These are phyloP conservation scores for Polydrusus cervinus DNA, from an alignment of 2,888 invertebrate species.

Conservation along the genomic window DNA sequence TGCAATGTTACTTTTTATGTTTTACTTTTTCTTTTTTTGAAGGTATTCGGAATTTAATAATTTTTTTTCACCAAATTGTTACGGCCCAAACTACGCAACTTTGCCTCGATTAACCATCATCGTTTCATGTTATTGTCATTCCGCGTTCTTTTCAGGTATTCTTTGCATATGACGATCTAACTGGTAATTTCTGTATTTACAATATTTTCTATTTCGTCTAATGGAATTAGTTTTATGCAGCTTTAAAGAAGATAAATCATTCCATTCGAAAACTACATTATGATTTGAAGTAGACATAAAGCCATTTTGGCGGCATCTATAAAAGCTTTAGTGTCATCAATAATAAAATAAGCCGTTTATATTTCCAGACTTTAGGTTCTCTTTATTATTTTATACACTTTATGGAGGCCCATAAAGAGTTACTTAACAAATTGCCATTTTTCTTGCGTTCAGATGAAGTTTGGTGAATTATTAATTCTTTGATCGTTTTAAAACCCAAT, in stretches of 20 bases:
- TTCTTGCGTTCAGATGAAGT: neutral
- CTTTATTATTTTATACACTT: slow-evolving; percentile 50
- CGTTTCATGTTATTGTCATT: no score
- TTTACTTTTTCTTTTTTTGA: no score
- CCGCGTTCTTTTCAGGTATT: no score
- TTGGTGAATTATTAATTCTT: slow-evolving; percentile 16
- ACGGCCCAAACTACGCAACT: no score
- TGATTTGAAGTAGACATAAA: slow-evolving; percentile 39
- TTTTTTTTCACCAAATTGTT: no score
- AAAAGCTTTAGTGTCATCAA: slow-evolving; percentile 53
- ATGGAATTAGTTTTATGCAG: no score
- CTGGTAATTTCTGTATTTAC: neutral
- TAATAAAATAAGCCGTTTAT: slow-evolving; percentile 53
- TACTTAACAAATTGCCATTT: slow-evolving; percentile 49
- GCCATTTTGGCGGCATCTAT: slow-evolving; percentile 45
- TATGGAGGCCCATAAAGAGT: slow-evolving; percentile 48
- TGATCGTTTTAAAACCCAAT: slow-evolving; percentile 11
- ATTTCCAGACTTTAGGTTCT: slow-evolving; percentile 45
- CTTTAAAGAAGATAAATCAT: slow-evolving; percentile 8
- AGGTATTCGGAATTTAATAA: no score
- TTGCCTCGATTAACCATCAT: no score
- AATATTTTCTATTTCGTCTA: neutral
- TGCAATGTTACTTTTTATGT: no score
- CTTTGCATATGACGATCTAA: no score
- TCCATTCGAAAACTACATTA: slow-evolving; percentile 36